Evolutionary conservation across 37 sponge, comb jelly and placozoan genomes (phyloP).

Genomic region (Halichondria panicea): DNA sequence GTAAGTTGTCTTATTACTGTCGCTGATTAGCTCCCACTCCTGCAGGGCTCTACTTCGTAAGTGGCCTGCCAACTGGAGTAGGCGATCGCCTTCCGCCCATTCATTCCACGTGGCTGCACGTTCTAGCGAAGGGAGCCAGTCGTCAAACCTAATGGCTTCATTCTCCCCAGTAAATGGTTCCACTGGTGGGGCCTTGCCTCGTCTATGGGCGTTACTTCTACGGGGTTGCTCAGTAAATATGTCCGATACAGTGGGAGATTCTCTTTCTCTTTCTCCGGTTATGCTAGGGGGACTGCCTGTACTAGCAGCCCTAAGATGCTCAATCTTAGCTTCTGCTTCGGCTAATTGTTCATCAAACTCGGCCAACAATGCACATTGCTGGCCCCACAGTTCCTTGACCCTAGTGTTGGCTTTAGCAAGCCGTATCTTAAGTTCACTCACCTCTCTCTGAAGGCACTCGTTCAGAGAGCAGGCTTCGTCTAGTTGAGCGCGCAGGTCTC

Average conservation of each 20-base stretch:
- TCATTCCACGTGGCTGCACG: conserved; percentile 52
- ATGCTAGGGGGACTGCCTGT: background rate
- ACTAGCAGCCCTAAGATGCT: background rate
- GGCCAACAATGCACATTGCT: conserved; percentile 1
- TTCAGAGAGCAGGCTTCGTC: background rate
- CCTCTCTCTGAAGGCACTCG: background rate
- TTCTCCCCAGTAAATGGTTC: conserved; percentile 45
- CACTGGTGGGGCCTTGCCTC: conserved; percentile 57
- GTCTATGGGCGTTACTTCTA: background rate
- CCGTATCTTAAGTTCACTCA: background rate
- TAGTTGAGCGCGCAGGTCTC: background rate
- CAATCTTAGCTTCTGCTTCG: conserved; percentile 1
- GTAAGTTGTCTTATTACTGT: conserved; percentile 5
- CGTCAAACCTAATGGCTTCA: conserved; percentile 19
- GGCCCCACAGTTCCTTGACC: background rate
- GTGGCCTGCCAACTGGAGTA: conserved; percentile 57
- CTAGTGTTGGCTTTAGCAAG: background rate
- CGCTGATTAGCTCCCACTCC: conserved; percentile 18
- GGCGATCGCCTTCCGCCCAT: conserved; percentile 39
- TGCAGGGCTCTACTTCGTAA: conserved; percentile 36
- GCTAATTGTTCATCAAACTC: background rate
- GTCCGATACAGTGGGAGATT: background rate
- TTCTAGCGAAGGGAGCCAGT: conserved; percentile 39
- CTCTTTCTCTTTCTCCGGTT: background rate
- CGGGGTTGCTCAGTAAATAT: background rate